A percentile compares a stretch with the other conserved stretches of the same genome.
Evolutionary conservation across 92 coral and sea anemone species (phyloP).

Genomic region (Epizoanthus fatuus): DNA sequence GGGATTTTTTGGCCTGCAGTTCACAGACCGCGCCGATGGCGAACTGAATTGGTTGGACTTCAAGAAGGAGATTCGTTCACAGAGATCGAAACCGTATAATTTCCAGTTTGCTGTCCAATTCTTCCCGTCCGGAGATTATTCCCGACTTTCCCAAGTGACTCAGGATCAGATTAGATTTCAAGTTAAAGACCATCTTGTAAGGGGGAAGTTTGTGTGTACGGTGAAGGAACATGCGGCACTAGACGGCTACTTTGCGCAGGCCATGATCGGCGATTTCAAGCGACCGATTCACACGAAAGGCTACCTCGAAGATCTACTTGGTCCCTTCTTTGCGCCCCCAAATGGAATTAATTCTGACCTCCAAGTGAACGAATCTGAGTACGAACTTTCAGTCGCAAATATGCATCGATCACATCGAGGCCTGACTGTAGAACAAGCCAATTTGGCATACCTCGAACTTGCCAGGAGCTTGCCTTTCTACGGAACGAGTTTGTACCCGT

Average conservation of each 20-base stretch:
- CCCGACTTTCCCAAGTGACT: constrained; percentile 62
- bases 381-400: constrained; percentile 80
- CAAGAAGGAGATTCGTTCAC: constrained; percentile 75
- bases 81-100: constrained; percentile 86
- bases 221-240: constrained; percentile 83
- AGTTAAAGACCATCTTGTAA: constrained; percentile 87
- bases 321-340: constrained; percentile 90
- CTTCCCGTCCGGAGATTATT: constrained; percentile 74
- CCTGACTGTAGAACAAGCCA: constrained; percentile 80
- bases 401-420: constrained; percentile 86
- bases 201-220: constrained; percentile 82
- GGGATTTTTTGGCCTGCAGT: constrained; percentile 87
- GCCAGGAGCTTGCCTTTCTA: constrained; percentile 78
- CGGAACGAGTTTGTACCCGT: constrained; percentile 81
- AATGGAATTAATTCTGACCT: constrained; percentile 90
- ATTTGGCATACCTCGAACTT: constrained; percentile 74
- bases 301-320: constrained; percentile 87
- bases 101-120: constrained; percentile 94
- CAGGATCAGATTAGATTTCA: constrained; percentile 81
- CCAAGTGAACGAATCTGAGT: constrained; percentile 78
- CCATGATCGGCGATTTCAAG: constrained; percentile 87
- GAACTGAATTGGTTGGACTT: constrained; percentile 90
- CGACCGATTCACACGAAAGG: constrained; percentile 85
- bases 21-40: constrained; percentile 88
- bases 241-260: constrained; percentile 93